phyloP scores from a whole-genome alignment of 2,888 invertebrate genomes.

The Cosmia trapezina region DNA sequence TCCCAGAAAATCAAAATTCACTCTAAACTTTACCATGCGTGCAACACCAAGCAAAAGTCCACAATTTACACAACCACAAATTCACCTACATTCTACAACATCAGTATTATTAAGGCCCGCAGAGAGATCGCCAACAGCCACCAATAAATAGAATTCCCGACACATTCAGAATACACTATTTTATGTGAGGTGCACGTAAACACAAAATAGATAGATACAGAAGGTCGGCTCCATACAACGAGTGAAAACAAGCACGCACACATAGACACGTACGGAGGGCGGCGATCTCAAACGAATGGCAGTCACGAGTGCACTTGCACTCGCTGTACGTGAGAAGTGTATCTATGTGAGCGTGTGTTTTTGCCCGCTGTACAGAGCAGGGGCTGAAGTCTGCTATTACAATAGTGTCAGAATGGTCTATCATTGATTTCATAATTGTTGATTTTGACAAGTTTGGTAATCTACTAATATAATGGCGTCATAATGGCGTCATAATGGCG shows the following conservation, averaged over 20 bases:
- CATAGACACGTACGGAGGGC: no score
- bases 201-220: neutral
- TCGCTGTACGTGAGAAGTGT: neutral
- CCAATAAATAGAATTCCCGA: conserved; percentile 45
- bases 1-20: conserved; percentile 2
- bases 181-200: conserved; percentile 34
- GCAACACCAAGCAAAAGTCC: neutral
- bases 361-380: neutral
- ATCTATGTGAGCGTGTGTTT: neutral
- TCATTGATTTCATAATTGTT: no score
- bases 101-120: conserved; percentile 12
- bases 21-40: conserved; percentile 3
- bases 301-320: neutral
- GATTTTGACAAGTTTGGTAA: no score
- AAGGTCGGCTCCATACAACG: neutral
- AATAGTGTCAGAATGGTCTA: no score
- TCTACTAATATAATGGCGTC: no score
- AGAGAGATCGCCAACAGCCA: conserved; percentile 26
- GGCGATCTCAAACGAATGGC: neutral
- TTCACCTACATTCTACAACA: conserved; percentile 21
- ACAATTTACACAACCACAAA: conserved; percentile 20
- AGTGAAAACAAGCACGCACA: neutral
- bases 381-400: no score
- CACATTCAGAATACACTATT: conserved; percentile 39
- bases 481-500: no score